Percentiles rank a stretch among this genome's conserved stretches.
Evolutionary conservation across 1,140 invertebrate species (phyloP).

Genomic region (Arion vulgaris): DNA sequence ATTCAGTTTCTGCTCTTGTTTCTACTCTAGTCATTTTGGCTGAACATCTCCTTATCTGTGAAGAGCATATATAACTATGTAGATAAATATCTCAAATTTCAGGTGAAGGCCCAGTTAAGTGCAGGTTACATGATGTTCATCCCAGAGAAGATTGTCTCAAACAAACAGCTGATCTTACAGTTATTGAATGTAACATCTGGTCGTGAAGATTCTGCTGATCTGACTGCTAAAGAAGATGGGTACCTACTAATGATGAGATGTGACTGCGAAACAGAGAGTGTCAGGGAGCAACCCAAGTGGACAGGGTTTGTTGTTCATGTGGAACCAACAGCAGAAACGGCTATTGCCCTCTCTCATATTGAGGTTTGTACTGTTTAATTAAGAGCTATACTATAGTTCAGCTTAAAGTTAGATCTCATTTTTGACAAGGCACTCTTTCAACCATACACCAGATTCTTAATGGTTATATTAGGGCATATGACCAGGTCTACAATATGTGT

Average conservation of each 20-base stretch:
- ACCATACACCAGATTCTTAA: too few relatives aligned
- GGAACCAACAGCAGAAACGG: conserved; percentile 74
- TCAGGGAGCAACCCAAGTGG: conserved; percentile 63
- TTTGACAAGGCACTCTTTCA: too few relatives aligned
- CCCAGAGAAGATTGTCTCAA: conserved; percentile 64
- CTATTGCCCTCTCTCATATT: conserved; percentile 73
- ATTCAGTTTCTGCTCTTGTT: too few relatives aligned
- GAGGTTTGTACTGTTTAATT: conserved; percentile 55
- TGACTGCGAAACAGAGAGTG: conserved; percentile 51
- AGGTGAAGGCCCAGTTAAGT: conserved; percentile 69
- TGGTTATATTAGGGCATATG: too few relatives aligned
- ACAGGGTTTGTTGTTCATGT: conserved; percentile 67
- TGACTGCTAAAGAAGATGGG: conserved; percentile 59
- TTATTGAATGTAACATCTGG: conserved; percentile 72
- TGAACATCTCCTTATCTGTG: too few relatives aligned
- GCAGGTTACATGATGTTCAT: conserved; percentile 74
- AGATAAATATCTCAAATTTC: conserved; percentile 1
- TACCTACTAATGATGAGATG: conserved; percentile 72
- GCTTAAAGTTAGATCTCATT: too few relatives aligned
- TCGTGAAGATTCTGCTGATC: conserved; percentile 60
- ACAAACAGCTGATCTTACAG: conserved; percentile 62
- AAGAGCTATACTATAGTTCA: too few relatives aligned
- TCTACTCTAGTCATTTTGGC: too few relatives aligned
- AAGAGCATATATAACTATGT: too few relatives aligned
- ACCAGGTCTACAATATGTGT: too few relatives aligned